Evolutionary conservation across 2,113 vertebrate species (phyloP).

Genomic region (Rafetus swinhoei): DNA sequence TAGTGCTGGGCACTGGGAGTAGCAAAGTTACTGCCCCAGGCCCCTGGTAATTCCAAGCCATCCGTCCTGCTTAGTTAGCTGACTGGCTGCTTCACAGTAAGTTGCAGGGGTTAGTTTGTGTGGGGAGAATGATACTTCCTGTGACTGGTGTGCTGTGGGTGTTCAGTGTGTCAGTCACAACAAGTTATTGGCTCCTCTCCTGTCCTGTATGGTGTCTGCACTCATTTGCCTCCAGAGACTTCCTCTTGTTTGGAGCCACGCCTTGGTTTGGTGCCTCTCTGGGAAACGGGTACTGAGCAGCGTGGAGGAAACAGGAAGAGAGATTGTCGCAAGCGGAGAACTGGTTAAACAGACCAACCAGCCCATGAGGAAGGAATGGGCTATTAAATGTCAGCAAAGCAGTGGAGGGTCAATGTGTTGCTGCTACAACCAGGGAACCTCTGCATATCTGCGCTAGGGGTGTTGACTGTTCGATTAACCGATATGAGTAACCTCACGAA

Average conservation of each 20-base stretch:
- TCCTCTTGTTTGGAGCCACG: neutral
- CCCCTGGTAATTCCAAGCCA: neutral
- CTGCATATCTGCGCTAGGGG: too few relatives aligned
- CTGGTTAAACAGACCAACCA: neutral
- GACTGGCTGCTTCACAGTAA: neutral
- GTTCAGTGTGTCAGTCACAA: neutral
- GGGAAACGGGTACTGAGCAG: neutral
- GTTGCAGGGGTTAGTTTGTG: too few relatives aligned
- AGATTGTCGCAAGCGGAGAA: neutral
- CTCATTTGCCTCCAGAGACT: neutral
- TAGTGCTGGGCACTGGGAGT: neutral
- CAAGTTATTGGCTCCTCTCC: neutral
- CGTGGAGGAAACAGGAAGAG: neutral
- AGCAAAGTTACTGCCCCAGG: neutral
- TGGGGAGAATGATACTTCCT: neutral
- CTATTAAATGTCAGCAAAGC: neutral
- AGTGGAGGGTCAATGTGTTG: neutral
- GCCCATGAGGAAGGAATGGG: neutral
- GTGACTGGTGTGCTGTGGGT: neutral
- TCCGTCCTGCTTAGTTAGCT: neutral
- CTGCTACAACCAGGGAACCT: neutral
- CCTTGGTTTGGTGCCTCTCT: neutral
- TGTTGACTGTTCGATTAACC: too few relatives aligned
- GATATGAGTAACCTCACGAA: too few relatives aligned
- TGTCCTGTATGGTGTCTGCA: neutral